Conservation (phyloP, 2,888 invertebrate species). For the Cosmia trapezina region DNA sequence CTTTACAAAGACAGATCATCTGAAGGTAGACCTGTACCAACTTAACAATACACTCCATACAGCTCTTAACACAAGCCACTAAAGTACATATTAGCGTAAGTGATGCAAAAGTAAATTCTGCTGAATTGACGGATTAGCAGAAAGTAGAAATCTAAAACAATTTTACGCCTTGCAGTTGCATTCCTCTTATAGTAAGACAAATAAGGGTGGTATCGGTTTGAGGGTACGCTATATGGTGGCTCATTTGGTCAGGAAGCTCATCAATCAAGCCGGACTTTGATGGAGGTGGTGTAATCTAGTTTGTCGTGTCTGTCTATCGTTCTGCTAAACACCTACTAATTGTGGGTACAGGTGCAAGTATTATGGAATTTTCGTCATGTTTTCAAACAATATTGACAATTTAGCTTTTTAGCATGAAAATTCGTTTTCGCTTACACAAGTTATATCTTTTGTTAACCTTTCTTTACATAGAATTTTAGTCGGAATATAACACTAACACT, state of each 20-base stretch:
- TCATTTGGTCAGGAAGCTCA: constrained; percentile 80
- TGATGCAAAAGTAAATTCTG: constrained; percentile 43
- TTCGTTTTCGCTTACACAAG: not conserved
- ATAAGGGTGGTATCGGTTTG: constrained; percentile 59
- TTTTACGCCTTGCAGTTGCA: constrained; percentile 43
- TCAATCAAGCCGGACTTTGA: constrained; percentile 85
- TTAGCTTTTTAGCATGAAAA: too few relatives aligned
- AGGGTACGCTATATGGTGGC: constrained; percentile 45
- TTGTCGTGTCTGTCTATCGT: constrained; percentile 80
- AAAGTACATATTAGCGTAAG: constrained; percentile 53
- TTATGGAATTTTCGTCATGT: not conserved
- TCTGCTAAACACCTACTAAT: constrained; percentile 79
- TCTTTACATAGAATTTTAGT: not conserved
- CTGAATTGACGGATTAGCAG: constrained; percentile 74
- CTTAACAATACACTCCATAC: not conserved
- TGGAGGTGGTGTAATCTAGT: constrained; percentile 85
- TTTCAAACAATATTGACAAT: not conserved
- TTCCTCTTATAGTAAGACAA: constrained; percentile 17
- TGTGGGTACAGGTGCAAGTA: constrained; percentile 76
- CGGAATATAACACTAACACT: not conserved
- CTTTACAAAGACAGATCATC: constrained; percentile 69
- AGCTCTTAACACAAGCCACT: constrained; percentile 18
- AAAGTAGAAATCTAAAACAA: constrained; percentile 68
- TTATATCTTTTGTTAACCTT: not conserved
- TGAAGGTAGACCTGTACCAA: constrained; percentile 57